Conservation (phyloP, 2,113 vertebrate genomes). For the Dendrocopos noguchii region DNA sequence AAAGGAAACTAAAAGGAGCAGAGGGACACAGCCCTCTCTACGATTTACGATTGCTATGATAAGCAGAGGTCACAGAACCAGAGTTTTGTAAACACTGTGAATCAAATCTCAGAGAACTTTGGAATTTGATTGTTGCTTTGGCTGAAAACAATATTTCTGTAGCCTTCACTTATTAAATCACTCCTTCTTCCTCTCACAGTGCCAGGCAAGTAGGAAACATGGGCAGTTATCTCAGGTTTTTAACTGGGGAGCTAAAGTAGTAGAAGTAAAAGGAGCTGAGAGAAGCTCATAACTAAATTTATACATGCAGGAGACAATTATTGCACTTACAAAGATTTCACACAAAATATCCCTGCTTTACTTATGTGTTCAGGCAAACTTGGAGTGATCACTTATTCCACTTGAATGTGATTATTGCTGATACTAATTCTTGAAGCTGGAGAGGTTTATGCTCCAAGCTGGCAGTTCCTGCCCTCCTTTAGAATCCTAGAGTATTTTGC, state of each 20-base stretch:
- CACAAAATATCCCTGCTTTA: background rate
- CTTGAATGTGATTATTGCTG: background rate
- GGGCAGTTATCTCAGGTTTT: background rate
- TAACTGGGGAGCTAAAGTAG: background rate
- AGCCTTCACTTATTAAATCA: conserved; percentile 23
- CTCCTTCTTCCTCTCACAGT: background rate
- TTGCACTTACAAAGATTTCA: background rate
- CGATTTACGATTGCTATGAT: conserved; percentile 11
- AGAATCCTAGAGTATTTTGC: background rate
- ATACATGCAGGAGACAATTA: background rate
- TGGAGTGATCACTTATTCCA: background rate
- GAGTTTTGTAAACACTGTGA: conserved; percentile 29
- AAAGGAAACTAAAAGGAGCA: background rate
- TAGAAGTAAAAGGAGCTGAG: background rate
- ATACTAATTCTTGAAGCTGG: conserved; percentile 12
- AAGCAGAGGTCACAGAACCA: conserved; percentile 26
- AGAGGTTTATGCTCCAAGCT: conserved; percentile 8
- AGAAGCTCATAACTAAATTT: background rate
- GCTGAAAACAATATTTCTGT: conserved; percentile 18
- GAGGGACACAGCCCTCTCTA: background rate
- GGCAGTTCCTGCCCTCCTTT: conserved; percentile 12
- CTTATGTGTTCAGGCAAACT: background rate
- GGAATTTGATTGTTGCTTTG: conserved; percentile 26
- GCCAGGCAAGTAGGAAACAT: background rate
- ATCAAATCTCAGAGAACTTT: conserved; percentile 34